Evolutionary conservation across 2,888 invertebrate genomes (phyloP).

Genomic region (Drosophila glabriapex): DNA sequence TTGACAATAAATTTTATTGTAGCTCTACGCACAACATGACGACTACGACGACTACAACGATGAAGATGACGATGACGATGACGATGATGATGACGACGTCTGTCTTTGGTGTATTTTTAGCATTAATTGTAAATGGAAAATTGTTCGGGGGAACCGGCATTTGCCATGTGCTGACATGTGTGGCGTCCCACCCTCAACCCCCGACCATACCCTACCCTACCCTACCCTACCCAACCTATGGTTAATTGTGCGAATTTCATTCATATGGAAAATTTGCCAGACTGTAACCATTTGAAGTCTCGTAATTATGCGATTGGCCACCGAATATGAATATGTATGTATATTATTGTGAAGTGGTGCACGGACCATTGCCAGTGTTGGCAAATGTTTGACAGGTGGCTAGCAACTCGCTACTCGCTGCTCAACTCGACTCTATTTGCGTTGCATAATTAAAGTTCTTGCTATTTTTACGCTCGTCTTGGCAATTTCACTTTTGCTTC

Average conservation of each 20-base stretch:
- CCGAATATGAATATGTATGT: slow-evolving; percentile 21
- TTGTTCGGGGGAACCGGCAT: slow-evolving; percentile 24
- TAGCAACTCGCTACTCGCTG: background rate
- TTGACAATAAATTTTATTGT: slow-evolving; percentile 78
- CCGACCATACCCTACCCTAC: slow-evolving; percentile 20
- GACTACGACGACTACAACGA: background rate
- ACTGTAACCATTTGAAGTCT: slow-evolving; percentile 69
- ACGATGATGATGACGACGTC: slow-evolving; percentile 9
- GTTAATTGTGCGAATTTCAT: slow-evolving; percentile 77
- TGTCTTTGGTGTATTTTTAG: slow-evolving; percentile 70
- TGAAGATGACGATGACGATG: background rate
- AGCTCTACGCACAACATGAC: slow-evolving; percentile 48
- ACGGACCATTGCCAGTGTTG: slow-evolving; percentile 25
- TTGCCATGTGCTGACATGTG: slow-evolving; percentile 67
- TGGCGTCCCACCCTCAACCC: slow-evolving; percentile 21
- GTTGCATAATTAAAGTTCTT: slow-evolving; percentile 70
- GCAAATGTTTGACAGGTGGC: slow-evolving; percentile 31
- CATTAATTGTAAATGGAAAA: slow-evolving; percentile 76
- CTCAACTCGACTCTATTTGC: slow-evolving; percentile 43
- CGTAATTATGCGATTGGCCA: slow-evolving; percentile 67
- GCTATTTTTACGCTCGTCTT: slow-evolving; percentile 58
- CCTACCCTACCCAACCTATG: background rate
- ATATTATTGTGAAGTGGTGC: background rate
- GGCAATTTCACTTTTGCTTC: slow-evolving; percentile 64
- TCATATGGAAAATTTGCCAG: slow-evolving; percentile 77